Evolutionary conservation across 2,888 invertebrate genomes (phyloP).

Genomic region (Ethmia dodecea): DNA sequence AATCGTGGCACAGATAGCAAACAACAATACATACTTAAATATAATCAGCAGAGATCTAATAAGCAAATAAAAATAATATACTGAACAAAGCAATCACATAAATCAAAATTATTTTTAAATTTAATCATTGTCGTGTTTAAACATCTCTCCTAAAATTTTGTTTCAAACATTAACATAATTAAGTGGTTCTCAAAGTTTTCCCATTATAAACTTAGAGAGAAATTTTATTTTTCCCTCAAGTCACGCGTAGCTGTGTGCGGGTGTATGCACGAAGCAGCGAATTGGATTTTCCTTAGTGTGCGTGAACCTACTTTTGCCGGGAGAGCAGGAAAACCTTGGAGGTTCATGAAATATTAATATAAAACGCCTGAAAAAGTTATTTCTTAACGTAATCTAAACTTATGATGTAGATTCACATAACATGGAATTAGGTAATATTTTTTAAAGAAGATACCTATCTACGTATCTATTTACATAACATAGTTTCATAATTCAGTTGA

Average conservation of each 20-base stretch:
- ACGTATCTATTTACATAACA: too few species aligned
- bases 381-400: slow-evolving; percentile 38
- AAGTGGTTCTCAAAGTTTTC: slow-evolving; percentile 79
- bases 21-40: too few species aligned
- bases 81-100: neutral
- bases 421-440: neutral
- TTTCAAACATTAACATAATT: slow-evolving; percentile 79
- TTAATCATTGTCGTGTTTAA: slow-evolving; percentile 70
- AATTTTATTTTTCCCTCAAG: slow-evolving; percentile 79
- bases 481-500: too few species aligned
- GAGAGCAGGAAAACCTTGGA: slow-evolving; percentile 71
- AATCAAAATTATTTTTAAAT: slow-evolving; percentile 43
- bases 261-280: slow-evolving; percentile 65
- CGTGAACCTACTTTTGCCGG: slow-evolving; percentile 74
- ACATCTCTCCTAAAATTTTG: slow-evolving; percentile 75
- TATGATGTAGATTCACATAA: slow-evolving; percentile 5
- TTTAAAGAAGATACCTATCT: too few species aligned
- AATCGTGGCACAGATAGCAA: too few species aligned
- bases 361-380: slow-evolving; percentile 54
- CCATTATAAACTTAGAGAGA: slow-evolving; percentile 79
- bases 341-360: slow-evolving; percentile 69
- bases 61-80: too few species aligned
- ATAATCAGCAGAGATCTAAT: too few species aligned
- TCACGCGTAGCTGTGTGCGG: slow-evolving; percentile 67
- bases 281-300: slow-evolving; percentile 75